Percentiles rank a stretch among this genome's conserved stretches.
Evolutionary conservation across 2,113 vertebrate species (phyloP).

Genomic region (Sapajus apella): DNA sequence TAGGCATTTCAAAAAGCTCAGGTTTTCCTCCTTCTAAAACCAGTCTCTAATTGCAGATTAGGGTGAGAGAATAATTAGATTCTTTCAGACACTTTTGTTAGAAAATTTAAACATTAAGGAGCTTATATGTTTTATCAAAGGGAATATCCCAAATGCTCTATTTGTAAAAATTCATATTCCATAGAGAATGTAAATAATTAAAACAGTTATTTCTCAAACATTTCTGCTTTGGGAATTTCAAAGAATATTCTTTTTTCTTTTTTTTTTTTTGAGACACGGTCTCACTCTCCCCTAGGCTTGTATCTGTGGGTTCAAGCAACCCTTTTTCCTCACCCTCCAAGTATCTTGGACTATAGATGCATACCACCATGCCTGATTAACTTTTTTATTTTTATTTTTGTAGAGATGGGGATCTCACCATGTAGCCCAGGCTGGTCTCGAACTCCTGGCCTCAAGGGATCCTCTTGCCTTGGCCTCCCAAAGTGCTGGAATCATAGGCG

Average conservation of each 20-base stretch:
- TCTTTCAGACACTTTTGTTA: not conserved
- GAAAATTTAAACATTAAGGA: slow-evolving; percentile 27
- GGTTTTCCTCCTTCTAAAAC: not conserved
- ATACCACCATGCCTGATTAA: too few relatives aligned
- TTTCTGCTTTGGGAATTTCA: not conserved
- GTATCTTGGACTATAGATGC: too few relatives aligned
- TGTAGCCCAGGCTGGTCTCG: too few relatives aligned
- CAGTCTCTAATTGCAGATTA: slow-evolving; percentile 18
- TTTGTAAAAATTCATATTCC: not conserved
- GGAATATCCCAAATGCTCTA: not conserved
- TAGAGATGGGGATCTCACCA: too few relatives aligned
- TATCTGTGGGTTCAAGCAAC: too few relatives aligned
- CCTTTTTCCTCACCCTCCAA: too few relatives aligned
- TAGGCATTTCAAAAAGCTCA: slow-evolving; percentile 26
- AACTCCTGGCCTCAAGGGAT: too few relatives aligned
- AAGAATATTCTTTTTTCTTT: not conserved
- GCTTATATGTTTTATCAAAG: slow-evolving; percentile 32
- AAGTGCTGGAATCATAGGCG: too few relatives aligned
- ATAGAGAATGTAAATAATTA: not conserved
- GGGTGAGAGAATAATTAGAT: not conserved
- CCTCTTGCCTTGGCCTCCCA: too few relatives aligned
- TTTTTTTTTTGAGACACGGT: too few relatives aligned
- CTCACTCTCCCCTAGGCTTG: too few relatives aligned
- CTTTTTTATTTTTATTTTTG: too few relatives aligned
- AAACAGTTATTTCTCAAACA: slow-evolving; percentile 1